Base-by-base conservation (phyloP, 2,797 vertebrate species). In the Botia almorhae region DNA sequence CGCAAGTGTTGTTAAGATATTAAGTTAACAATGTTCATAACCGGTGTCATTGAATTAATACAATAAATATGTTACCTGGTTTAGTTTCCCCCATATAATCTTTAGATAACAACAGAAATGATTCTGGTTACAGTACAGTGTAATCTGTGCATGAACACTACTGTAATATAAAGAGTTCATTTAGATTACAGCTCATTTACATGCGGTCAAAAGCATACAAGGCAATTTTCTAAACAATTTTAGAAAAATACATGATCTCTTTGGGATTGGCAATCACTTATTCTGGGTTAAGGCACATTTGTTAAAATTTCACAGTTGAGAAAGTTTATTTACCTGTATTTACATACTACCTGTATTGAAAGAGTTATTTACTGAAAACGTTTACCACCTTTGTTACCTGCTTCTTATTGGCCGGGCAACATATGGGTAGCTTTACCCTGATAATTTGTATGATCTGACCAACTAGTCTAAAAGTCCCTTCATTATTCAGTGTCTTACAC, bases 401-500 rank as follows among this genome's bases (percentile, higher is more conserved):
- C n/a, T 70, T 0, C 0, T 36, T 6, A 11, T 16, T 61, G 26
- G 60, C 26, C 13, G 2, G 23, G 60, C 23, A 61, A 61, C 4
- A 12, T 61, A 13, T 7, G 11, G 60, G 16, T n/a, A 17, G 4
- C 14, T 61, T 14, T 14, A 61, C 23, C 60, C 60, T 16, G 12
- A 61, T 29, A 33, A 61, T 61, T 61, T 14, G 2, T 13, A 16
- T 29, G 1, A 61, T 60, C 58, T 60, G 58, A 19, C 61, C 60
- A 33, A 2, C 2, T 16, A 63, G 61, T 10, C 33, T 16, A n/a
- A 64, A 64, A 10, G 29, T 64, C 16, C 53, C 39, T 77, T 60
- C 7, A 69, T 69, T 69, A 19, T 33, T 50, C 23, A 60, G 60
- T 50, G 55, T 53, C 55, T 53, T 61, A 90, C 98, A 99, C 21